A percentile compares a stretch with the other conserved stretches of the same genome.
phyloP scores from a whole-genome alignment of 2,888 invertebrate species.

The Scrobipalpa atriplicella region DNA sequence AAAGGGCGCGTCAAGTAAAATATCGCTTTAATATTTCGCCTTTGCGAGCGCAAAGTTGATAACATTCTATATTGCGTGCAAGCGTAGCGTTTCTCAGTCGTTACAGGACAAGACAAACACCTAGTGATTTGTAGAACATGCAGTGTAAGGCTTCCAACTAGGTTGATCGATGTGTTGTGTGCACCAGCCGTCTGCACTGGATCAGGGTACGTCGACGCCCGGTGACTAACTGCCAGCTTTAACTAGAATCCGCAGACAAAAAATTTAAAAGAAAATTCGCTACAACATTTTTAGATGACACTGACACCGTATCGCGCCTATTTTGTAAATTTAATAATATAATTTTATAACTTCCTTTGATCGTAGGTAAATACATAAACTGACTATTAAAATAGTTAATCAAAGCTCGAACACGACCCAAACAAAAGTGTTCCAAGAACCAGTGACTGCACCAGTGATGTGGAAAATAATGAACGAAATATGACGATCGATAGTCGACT shows the following conservation, averaged over 20 bases:
- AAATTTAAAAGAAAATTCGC: background rate
- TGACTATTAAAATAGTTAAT: constrained; percentile 4
- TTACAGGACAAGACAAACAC: constrained; percentile 28
- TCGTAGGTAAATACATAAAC: constrained; percentile 20
- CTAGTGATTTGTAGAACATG: constrained; percentile 28
- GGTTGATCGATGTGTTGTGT: constrained; percentile 57
- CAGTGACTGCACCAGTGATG: constrained; percentile 51
- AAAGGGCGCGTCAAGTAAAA: background rate
- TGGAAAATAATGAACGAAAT: constrained; percentile 55
- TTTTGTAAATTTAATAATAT: background rate
- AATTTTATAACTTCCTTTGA: constrained; percentile 14
- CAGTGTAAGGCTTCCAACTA: constrained; percentile 35
- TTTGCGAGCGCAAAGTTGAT: background rate
- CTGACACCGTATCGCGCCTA: constrained; percentile 7
- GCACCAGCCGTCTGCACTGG: constrained; percentile 50
- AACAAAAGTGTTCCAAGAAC: constrained; percentile 41
- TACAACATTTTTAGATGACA: constrained; percentile 3
- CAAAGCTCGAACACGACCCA: constrained; percentile 22
- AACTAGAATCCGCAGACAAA: background rate
- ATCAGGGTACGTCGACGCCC: constrained; percentile 44
- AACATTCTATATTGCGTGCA: background rate
- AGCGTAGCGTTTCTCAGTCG: background rate
- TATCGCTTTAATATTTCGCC: background rate
- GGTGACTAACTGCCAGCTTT: constrained; percentile 38
- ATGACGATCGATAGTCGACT: constrained; percentile 31